Conservation (phyloP, 2,888 invertebrate genomes). For the Clusia tigrina region DNA sequence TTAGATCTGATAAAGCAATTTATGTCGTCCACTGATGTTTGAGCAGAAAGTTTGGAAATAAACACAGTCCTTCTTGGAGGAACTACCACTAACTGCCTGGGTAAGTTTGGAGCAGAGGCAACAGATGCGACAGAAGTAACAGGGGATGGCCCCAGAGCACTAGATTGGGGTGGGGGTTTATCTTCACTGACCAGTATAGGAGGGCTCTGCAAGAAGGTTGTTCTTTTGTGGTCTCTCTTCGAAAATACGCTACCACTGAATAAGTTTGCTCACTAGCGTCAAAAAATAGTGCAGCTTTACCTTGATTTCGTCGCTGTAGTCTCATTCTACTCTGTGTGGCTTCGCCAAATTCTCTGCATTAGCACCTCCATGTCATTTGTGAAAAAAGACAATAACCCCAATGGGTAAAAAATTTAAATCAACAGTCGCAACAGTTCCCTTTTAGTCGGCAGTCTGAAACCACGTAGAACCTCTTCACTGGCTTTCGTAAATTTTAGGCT, state of each 20-base stretch:
- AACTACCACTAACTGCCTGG: too few species aligned
- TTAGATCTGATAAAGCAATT: too few species aligned
- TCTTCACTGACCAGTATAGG: too few species aligned
- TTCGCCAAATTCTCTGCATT: slow-evolving; percentile 35
- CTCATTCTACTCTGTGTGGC: slow-evolving; percentile 32
- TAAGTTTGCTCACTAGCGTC: slow-evolving; percentile 36
- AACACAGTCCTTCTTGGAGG: too few species aligned
- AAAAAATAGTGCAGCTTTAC: slow-evolving; percentile 26
- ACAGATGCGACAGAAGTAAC: too few species aligned
- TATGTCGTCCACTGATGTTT: too few species aligned
- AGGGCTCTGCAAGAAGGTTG: too few species aligned
- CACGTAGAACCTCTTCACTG: slow-evolving; percentile 20
- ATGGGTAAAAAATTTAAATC: slow-evolving; percentile 34
- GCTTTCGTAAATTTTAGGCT: slow-evolving; percentile 29
- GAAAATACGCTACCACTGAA: slow-evolving; percentile 38
- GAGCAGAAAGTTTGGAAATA: too few species aligned
- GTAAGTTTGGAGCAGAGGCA: too few species aligned
- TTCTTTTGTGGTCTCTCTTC: slow-evolving; percentile 22
- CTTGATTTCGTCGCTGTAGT: slow-evolving; percentile 3
- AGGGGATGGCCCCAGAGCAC: too few species aligned
- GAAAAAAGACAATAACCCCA: slow-evolving; percentile 27
- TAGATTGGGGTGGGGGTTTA: too few species aligned
- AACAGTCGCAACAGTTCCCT: slow-evolving; percentile 30
- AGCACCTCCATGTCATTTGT: slow-evolving; percentile 32
- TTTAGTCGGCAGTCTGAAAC: slow-evolving; percentile 29